Base-by-base conservation (phyloP, 2,888 invertebrate genomes). In the Oscheius sp. region DNA sequence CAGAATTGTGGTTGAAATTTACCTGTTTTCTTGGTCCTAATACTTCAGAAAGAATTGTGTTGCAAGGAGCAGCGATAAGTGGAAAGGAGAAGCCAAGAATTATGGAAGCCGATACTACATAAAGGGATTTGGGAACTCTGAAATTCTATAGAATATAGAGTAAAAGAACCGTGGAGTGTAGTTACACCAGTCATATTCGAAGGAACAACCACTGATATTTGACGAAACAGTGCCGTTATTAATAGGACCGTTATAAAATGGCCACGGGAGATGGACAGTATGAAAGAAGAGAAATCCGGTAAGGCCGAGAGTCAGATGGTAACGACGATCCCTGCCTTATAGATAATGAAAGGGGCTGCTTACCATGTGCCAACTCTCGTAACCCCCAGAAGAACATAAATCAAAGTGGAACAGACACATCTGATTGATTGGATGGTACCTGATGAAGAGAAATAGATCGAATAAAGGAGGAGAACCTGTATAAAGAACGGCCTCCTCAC, bases 1-100 rank as follows among this genome's bases (percentile, higher is more conserved):
- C 36, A 9, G 36, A 36, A 36, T 36, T 36, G 36, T 36, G 36
- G 24, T 22, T 57, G 57, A n/a, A n/a, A n/a, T n/a, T n/a, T n/a
- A n/a, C n/a, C 59, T 77, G 77, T 45, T 77, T 75, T 9, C 77
- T 57, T 14, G 75, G 75, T n/a, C 77, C 77, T 20, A 77, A 59
- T 14, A 77, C 63, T 63, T 77, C 68, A 4, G 77, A 72, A 62
- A 70, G 73, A 1, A 75, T 54, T 0, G 74, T 73, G 47, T 73
- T 73, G 41, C 73, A 70, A 2, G 77, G 69, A 26, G 67, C 72
- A 28, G 75, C 73, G 24, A 77, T 72, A 56, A 73, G 68, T 0
- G 77, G 77, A 47, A 72, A 77, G 0, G 71, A 73, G 9, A 75
- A 63, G 50, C 77, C 77, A 14, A 74, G 66, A 24, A 73, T 64